A percentile compares a stretch with the other conserved stretches of the same genome.
Evolutionary conservation across 2,888 invertebrate genomes (phyloP).

Genomic region (Scaptomyza polygonia): DNA sequence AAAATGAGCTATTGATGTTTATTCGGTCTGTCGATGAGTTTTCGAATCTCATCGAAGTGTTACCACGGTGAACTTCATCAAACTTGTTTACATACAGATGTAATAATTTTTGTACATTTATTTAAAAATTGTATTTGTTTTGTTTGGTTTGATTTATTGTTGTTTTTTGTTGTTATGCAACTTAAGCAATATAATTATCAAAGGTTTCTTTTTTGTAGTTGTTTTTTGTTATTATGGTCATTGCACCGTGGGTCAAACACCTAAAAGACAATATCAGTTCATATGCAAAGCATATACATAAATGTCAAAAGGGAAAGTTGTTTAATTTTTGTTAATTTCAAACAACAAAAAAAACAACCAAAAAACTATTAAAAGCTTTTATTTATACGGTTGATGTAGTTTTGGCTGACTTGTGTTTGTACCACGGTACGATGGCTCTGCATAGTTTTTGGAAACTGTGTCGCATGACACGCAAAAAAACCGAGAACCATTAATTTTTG

Average conservation of each 20-base stretch:
- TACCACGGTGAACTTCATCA: slow-evolving; percentile 33
- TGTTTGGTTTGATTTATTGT: not conserved
- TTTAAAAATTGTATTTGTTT: slow-evolving; percentile 16
- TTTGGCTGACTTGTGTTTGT: not conserved
- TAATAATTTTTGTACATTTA: slow-evolving; percentile 16
- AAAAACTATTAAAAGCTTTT: not conserved
- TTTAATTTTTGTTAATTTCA: too few relatives aligned
- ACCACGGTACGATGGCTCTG: slow-evolving; percentile 35
- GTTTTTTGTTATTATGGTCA: not conserved
- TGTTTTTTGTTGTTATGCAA: not conserved
- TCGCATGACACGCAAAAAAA: slow-evolving; percentile 32
- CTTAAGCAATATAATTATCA: slow-evolving; percentile 6
- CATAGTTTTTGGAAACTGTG: slow-evolving; percentile 14
- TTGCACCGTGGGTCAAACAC: slow-evolving; percentile 20
- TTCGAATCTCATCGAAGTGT: not conserved
- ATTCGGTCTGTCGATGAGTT: too few relatives aligned
- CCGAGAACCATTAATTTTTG: slow-evolving; percentile 21
- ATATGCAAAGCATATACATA: not conserved
- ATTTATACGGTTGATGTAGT: not conserved
- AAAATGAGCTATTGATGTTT: too few relatives aligned
- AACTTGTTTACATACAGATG: slow-evolving; percentile 21
- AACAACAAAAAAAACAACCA: not conserved
- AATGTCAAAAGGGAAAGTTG: not conserved
- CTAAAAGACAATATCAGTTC: not conserved
- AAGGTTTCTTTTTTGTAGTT: slow-evolving; percentile 12